Evolutionary conservation across 64 coral and sea anemone genomes (phyloP).

Genomic region (Montipora efflorescens): DNA sequence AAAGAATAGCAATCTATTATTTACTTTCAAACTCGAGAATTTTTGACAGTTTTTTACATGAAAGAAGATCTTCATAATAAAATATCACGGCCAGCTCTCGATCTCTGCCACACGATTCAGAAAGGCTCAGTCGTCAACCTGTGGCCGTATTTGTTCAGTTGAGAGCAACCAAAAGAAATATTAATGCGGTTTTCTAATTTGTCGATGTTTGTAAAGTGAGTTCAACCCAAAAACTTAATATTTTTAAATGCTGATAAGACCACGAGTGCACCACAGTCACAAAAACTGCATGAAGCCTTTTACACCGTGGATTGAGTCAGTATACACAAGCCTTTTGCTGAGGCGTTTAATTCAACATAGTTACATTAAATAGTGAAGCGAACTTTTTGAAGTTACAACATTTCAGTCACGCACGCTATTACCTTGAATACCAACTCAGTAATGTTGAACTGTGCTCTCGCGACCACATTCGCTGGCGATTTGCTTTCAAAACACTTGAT

Average conservation of each 20-base stretch:
- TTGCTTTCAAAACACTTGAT: no score
- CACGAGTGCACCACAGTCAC: neutral
- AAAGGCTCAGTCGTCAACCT: neutral
- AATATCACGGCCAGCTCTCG: neutral
- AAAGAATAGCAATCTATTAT: neutral
- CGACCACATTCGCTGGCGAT: no score
- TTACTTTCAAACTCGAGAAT: neutral
- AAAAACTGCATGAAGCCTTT: neutral
- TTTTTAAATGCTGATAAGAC: neutral
- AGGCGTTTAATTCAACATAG: constrained; percentile 38
- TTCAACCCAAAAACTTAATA: neutral
- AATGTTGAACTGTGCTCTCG: no score
- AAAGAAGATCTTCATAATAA: neutral
- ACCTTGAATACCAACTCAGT: neutral
- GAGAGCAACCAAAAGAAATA: neutral
- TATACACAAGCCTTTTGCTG: neutral
- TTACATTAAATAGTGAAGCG: constrained; percentile 26
- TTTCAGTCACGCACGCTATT: neutral
- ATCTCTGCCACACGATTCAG: neutral
- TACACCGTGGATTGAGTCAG: neutral
- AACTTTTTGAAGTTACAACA: constrained; percentile 24
- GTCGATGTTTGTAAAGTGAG: neutral
- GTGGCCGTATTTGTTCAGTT: neutral
- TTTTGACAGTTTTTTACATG: neutral
- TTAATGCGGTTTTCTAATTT: neutral